Evolutionary conservation across 2,797 vertebrate genomes (phyloP).

Genomic region (Bovichtus variegatus): DNA sequence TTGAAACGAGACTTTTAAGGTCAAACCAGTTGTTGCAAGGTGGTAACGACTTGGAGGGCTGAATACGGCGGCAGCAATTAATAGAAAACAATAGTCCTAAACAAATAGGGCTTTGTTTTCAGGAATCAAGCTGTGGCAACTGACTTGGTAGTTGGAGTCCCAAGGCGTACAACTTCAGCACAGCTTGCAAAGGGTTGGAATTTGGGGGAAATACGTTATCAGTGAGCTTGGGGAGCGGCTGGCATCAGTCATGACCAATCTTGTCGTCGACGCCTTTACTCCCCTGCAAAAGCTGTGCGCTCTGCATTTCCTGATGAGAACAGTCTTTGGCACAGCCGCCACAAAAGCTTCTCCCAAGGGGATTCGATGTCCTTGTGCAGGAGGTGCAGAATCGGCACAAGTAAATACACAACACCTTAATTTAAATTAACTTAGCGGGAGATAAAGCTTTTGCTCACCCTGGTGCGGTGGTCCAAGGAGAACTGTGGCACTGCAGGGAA

Average conservation of each 20-base stretch:
- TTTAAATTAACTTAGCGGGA: conserved; percentile 56
- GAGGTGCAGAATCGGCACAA: conserved; percentile 56
- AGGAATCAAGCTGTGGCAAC: not conserved
- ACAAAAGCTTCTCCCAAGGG: conserved; percentile 55
- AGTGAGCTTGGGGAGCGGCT: conserved; percentile 38
- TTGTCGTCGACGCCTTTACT: conserved; percentile 51
- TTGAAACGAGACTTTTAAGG: conserved; percentile 29
- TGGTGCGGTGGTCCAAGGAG: conserved; percentile 18
- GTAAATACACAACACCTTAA: conserved; percentile 58
- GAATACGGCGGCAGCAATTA: conserved; percentile 21
- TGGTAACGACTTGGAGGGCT: not conserved
- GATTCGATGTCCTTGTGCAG: conserved; percentile 49
- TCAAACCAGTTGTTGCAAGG: conserved; percentile 13
- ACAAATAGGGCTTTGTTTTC: not conserved
- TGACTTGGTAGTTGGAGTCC: conserved; percentile 14
- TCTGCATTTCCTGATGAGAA: conserved; percentile 60
- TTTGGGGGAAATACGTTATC: conserved; percentile 43
- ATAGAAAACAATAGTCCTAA: conserved; percentile 4
- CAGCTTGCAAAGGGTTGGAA: conserved; percentile 16
- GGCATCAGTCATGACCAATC: conserved; percentile 61
- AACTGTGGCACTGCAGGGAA: conserved; percentile 19
- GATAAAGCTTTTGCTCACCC: conserved; percentile 55
- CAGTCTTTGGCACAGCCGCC: conserved; percentile 46
- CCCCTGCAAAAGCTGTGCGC: conserved; percentile 54
- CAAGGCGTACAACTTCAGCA: conserved; percentile 15